Conservation (phyloP, 2,888 invertebrate genomes). For the Dyspetes luteomarginatus region DNA sequence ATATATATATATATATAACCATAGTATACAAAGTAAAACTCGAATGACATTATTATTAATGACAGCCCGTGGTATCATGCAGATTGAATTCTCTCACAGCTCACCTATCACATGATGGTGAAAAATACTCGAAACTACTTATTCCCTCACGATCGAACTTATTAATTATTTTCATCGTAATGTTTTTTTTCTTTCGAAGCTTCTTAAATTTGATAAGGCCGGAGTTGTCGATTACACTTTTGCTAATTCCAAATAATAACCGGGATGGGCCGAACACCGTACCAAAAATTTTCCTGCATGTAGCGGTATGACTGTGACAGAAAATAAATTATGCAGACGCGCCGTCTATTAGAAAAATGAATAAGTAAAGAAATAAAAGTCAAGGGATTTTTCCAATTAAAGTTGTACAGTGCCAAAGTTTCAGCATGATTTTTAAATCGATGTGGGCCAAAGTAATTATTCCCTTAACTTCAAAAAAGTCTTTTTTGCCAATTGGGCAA, state of each 20-base stretch:
- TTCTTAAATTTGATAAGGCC: neutral
- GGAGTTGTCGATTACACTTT: neutral
- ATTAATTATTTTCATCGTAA: neutral
- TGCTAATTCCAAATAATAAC: neutral
- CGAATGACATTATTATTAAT: slow-evolving; percentile 37
- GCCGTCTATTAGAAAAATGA: no score
- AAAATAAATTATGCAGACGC: slow-evolving; percentile 12
- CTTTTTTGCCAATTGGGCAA: no score
- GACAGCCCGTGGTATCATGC: slow-evolving; percentile 6
- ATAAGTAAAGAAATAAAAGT: no score
- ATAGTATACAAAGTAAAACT: no score
- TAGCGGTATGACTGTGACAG: neutral
- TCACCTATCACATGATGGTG: neutral
- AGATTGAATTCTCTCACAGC: slow-evolving; percentile 5
- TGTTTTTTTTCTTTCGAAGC: neutral
- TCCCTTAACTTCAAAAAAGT: no score
- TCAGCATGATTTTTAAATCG: no score
- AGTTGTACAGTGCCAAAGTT: no score
- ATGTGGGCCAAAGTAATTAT: no score
- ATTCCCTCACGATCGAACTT: slow-evolving; percentile 27
- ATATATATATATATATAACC: no score
- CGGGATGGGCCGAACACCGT: neutral
- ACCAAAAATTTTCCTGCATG: neutral
- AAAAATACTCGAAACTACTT: slow-evolving; percentile 8
- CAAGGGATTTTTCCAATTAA: no score